These are phyloP conservation scores for Hydrotaea cyrtoneurina DNA, from an alignment of 2,888 invertebrate genomes.

Conservation along the genomic window DNA sequence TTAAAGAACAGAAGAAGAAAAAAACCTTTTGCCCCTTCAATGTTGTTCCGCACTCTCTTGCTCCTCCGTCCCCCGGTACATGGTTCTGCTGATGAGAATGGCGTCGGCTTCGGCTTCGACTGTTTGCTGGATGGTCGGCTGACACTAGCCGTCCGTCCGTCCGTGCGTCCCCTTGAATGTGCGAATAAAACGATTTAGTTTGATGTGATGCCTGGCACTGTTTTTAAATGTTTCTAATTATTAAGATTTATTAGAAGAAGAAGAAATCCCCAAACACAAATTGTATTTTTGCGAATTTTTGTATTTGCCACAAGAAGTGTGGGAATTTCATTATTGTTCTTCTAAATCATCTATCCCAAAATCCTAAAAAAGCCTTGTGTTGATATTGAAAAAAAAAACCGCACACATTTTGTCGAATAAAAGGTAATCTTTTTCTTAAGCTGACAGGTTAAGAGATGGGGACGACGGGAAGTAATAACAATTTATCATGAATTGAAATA, in stretches of 20 bases:
- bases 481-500: too few relatives aligned
- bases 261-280: not conserved
- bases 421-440: too few relatives aligned
- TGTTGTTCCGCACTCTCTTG: too few relatives aligned
- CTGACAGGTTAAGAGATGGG: too few relatives aligned
- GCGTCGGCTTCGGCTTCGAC: not conserved
- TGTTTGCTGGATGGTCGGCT: not conserved
- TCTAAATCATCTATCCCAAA: not conserved
- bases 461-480: too few relatives aligned
- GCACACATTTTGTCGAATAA: too few relatives aligned
- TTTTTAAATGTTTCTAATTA: conserved; percentile 35
- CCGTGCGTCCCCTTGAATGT: not conserved
- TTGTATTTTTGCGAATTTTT: not conserved
- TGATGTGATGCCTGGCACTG: conserved; percentile 18
- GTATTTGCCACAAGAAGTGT: not conserved
- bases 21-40: not conserved
- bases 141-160: not conserved
- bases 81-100: too few relatives aligned
- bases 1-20: not conserved
- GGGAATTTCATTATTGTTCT: not conserved
- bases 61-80: too few relatives aligned
- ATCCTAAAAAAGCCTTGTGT: not conserved
- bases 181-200: conserved; percentile 31
- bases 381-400: too few relatives aligned
- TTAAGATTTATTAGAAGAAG: conserved; percentile 27